These are phyloP conservation scores for Electrona antarctica DNA, from an alignment of 2,113 vertebrate genomes.

Conservation along the genomic window DNA sequence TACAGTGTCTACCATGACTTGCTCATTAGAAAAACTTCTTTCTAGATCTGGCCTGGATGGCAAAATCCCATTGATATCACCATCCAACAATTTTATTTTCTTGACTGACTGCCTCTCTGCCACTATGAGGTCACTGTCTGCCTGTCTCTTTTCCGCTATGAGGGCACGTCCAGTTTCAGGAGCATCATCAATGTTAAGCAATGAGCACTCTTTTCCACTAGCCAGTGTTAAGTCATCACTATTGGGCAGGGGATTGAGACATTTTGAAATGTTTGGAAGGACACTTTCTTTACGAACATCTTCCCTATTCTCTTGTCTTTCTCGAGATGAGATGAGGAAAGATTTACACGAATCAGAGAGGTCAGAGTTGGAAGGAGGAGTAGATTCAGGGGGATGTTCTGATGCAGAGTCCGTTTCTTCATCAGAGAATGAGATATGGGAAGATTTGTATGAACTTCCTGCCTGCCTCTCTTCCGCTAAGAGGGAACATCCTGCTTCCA, in stretches of 20 bases:
- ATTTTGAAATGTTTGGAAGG: constrained; percentile 14
- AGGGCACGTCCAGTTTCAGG: background rate
- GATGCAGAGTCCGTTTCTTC: background rate
- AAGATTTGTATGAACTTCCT: no score
- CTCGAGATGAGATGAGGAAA: constrained; percentile 13
- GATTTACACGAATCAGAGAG: constrained; percentile 10
- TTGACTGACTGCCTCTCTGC: constrained; percentile 3
- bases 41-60: background rate
- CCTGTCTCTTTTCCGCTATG: background rate
- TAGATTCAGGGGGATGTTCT: background rate
- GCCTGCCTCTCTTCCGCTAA: background rate
- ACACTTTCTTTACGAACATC: background rate
- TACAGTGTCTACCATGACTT: background rate
- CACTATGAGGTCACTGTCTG: background rate
- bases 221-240: background rate
- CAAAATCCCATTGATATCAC: background rate
- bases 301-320: background rate
- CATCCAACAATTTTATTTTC: constrained; percentile 20
- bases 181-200: background rate
- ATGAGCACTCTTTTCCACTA: background rate
- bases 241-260: background rate
- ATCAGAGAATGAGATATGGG: no score
- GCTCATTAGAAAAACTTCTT: background rate
- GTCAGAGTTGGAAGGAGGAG: background rate
- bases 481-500: background rate